phyloP scores from a whole-genome alignment of 2,113 vertebrate species.

The Eclectus roratus region DNA sequence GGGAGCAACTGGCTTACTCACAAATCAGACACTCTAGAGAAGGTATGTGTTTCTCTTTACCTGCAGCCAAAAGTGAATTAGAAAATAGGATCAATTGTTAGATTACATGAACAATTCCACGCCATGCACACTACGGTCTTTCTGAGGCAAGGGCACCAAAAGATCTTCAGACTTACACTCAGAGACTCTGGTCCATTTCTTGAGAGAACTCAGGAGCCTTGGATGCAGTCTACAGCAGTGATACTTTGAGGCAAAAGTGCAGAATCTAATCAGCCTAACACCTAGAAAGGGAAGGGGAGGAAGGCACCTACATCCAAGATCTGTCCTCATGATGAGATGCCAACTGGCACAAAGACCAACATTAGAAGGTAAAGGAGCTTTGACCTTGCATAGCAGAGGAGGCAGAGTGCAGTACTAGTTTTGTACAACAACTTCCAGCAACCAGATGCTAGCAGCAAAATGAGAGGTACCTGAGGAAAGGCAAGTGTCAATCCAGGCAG shows the following conservation, averaged over 20 bases:
- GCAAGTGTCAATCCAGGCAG: not conserved
- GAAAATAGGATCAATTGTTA: not conserved
- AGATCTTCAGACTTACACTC: not conserved
- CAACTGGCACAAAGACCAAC: not conserved
- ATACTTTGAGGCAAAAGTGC: conserved; percentile 14
- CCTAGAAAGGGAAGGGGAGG: not conserved
- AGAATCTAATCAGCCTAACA: conserved; percentile 38
- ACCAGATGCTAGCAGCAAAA: conserved; percentile 18
- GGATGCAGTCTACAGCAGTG: conserved; percentile 14
- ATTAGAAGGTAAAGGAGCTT: not conserved
- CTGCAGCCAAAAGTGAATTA: not conserved
- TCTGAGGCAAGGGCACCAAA: not conserved
- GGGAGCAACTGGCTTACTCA: conserved; percentile 15
- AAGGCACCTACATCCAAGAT: conserved; percentile 48
- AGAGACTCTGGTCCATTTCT: not conserved
- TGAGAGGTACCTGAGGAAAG: conserved; percentile 36
- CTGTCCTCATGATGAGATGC: not conserved
- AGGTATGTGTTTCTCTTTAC: not conserved
- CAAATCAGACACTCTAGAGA: not conserved
- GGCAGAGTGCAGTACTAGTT: not conserved
- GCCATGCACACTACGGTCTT: not conserved
- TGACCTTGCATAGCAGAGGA: conserved; percentile 24
- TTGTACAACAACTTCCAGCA: not conserved
- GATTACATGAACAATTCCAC: not conserved
- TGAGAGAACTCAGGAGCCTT: not conserved